phyloP scores from a whole-genome alignment of 2,888 invertebrate species.

The Polydrusus tereticollis region DNA sequence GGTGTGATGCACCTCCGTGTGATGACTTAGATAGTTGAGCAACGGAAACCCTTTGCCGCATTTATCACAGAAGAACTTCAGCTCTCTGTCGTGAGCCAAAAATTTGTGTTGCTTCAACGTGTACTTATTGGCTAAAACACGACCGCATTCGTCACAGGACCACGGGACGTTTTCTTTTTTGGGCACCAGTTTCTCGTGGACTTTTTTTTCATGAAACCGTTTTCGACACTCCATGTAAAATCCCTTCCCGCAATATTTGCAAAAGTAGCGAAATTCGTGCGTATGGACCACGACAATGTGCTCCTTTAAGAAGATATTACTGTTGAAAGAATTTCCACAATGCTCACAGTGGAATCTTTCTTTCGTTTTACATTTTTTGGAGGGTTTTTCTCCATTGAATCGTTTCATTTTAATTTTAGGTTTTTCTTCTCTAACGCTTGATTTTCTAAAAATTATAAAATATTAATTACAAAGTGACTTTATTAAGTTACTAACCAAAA shows the following conservation, averaged over 20 bases:
- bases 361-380: background rate
- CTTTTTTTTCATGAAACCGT: conserved; percentile 32
- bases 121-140: conserved; percentile 41
- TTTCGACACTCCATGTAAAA: conserved; percentile 56
- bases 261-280: conserved; percentile 65
- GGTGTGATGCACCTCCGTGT: conserved; percentile 37
- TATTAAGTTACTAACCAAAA: background rate
- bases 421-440: background rate
- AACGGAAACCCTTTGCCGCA: conserved; percentile 51
- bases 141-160: conserved; percentile 47
- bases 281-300: conserved; percentile 43
- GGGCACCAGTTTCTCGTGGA: conserved; percentile 25
- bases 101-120: conserved; percentile 42
- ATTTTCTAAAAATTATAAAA: conserved; percentile 9
- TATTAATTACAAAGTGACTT: background rate
- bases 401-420: conserved; percentile 1
- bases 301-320: conserved; percentile 35
- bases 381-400: background rate
- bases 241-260: conserved; percentile 67
- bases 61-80: conserved; percentile 49
- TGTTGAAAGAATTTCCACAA: conserved; percentile 37
- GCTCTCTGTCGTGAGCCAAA: conserved; percentile 41
- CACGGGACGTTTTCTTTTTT: background rate
- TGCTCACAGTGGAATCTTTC: conserved; percentile 28
- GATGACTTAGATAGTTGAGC: conserved; percentile 31